Percentiles rank a stretch among this genome's conserved stretches.
These are phyloP conservation scores for Microtus montanus DNA, from an alignment of 2,113 vertebrate genomes.

Conservation along the genomic window DNA sequence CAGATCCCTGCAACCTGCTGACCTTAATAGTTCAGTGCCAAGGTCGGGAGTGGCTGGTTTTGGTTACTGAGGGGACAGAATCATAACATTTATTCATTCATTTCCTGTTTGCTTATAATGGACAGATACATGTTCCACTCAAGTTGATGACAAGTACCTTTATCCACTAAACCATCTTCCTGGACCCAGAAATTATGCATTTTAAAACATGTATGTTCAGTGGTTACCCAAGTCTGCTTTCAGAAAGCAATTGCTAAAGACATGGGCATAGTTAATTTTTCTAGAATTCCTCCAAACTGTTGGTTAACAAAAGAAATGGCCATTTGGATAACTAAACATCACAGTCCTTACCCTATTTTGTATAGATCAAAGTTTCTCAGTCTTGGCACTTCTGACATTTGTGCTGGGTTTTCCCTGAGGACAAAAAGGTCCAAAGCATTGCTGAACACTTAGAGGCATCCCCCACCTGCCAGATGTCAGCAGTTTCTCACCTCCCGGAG, in stretches of 20 bases:
- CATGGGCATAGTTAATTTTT: not conserved
- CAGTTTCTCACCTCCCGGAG: not conserved
- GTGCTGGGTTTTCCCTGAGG: not conserved
- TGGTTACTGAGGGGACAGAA: not conserved
- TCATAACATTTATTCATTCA: not conserved
- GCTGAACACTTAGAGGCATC: not conserved
- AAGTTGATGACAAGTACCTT: not conserved
- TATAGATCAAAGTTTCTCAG: not conserved
- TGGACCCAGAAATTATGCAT: not conserved
- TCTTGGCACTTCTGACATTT: not conserved
- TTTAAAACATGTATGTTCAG: not conserved
- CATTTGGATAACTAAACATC: constrained; percentile 5
- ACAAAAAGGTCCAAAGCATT: not conserved
- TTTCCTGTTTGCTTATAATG: not conserved
- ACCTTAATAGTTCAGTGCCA: not conserved
- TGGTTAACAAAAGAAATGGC: constrained; percentile 15
- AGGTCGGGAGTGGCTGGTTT: not conserved
- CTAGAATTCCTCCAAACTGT: constrained; percentile 8
- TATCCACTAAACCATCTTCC: not conserved
- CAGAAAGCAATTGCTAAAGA: constrained; percentile 21
- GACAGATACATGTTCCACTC: not conserved
- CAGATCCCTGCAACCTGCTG: not conserved
- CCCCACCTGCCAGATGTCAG: not conserved
- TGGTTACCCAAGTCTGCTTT: not conserved
- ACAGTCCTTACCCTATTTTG: not conserved